phyloP scores from a whole-genome alignment of 2,113 vertebrate genomes.

The Phaetusa simplex region DNA sequence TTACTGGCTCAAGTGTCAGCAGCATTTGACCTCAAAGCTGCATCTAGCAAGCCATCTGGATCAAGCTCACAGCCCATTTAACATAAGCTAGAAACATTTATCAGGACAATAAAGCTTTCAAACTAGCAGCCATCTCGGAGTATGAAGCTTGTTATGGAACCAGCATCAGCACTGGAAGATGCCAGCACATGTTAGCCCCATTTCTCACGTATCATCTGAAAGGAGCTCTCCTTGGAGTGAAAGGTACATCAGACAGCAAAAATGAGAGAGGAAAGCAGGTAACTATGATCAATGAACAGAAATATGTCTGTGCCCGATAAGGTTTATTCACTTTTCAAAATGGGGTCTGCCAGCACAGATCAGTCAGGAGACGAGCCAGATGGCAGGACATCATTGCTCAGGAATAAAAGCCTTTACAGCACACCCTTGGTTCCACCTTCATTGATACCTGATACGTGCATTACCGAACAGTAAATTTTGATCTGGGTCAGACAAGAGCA shows the following conservation, averaged over 20 bases:
- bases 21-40: conserved; percentile 52
- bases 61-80: conserved; percentile 52
- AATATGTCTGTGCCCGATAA: conserved; percentile 4
- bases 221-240: neutral
- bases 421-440: conserved; percentile 31
- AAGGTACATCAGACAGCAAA: conserved; percentile 3
- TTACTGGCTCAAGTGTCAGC: conserved; percentile 30
- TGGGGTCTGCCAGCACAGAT: conserved; percentile 14
- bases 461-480: neutral
- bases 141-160: neutral
- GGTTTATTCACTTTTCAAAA: conserved; percentile 8
- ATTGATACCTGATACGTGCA: neutral
- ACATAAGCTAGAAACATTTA: conserved; percentile 41
- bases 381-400: neutral
- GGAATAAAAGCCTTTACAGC: neutral
- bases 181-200: neutral
- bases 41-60: conserved; percentile 53
- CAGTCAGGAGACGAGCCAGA: neutral
- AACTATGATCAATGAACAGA: conserved; percentile 13
- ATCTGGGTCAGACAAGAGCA: neutral
- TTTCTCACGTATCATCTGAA: neutral
- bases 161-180: neutral
- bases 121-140: neutral
- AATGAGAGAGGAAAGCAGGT: neutral
- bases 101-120: conserved; percentile 53